These are phyloP conservation scores for Prietella phreatophila DNA, from an alignment of 2,113 vertebrate genomes.

Conservation along the genomic window DNA sequence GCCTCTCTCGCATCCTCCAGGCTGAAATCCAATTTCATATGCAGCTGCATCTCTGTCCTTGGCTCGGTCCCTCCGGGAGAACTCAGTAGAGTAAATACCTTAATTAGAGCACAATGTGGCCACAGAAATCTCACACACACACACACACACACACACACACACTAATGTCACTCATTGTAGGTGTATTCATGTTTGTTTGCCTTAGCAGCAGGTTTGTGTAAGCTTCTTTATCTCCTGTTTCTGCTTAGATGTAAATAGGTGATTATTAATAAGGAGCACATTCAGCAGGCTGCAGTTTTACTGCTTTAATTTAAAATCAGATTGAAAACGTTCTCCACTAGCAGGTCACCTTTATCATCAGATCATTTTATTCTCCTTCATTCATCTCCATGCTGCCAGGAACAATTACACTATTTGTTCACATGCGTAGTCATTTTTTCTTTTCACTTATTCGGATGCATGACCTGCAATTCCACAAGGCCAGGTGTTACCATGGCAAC, in stretches of 20 bases:
- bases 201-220: background rate
- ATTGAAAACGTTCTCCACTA: background rate
- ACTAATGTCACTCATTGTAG: background rate
- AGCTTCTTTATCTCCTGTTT: background rate
- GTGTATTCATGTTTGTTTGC: background rate
- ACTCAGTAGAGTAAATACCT: conserved; percentile 34
- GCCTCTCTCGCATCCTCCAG: background rate
- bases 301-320: background rate
- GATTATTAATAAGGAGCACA: conserved; percentile 41
- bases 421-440: conserved; percentile 60
- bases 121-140: background rate
- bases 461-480: conserved; percentile 85
- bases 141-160: conserved; percentile 8
- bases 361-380: background rate
- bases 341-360: background rate
- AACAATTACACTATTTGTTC: conserved; percentile 64
- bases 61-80: conserved; percentile 32
- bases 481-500: conserved; percentile 88
- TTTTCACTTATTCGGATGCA: conserved; percentile 83
- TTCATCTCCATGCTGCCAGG: background rate
- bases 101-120: conserved; percentile 14
- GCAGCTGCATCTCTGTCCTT: conserved; percentile 34
- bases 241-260: background rate
- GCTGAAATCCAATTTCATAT: conserved; percentile 29
- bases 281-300: background rate